phyloP scores from a whole-genome alignment of 2,797 vertebrate species.

The Lycodopsis pacificus region DNA sequence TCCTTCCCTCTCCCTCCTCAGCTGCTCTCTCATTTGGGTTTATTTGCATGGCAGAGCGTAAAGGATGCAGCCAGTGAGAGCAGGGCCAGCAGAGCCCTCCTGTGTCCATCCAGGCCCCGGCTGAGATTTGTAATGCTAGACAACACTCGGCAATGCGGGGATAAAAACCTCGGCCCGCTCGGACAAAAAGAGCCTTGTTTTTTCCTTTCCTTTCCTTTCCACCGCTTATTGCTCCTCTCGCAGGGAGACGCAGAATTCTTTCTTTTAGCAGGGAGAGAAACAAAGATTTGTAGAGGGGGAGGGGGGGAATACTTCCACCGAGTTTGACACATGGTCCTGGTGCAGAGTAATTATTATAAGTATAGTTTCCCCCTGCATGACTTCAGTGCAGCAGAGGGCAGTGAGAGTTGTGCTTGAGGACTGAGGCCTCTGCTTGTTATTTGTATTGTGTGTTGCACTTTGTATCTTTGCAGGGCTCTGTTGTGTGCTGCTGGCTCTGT shows the following conservation, averaged over 20 bases:
- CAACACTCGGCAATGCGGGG: slow-evolving; percentile 76
- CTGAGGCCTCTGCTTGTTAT: slow-evolving; percentile 51
- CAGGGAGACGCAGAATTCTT: slow-evolving; percentile 62
- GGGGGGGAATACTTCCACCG: slow-evolving; percentile 10
- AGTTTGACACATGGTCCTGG: slow-evolving; percentile 42
- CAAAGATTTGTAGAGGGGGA: slow-evolving; percentile 36
- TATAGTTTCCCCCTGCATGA: slow-evolving; percentile 18
- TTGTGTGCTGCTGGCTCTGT: background rate
- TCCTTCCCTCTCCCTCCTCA: slow-evolving; percentile 45
- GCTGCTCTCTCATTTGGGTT: slow-evolving; percentile 66
- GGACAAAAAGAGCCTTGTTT: slow-evolving; percentile 79
- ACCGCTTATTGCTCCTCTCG: slow-evolving; percentile 59
- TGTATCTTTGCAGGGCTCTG: slow-evolving; percentile 15
- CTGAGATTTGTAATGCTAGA: slow-evolving; percentile 84
- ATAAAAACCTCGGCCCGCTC: slow-evolving; percentile 68
- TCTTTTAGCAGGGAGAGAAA: slow-evolving; percentile 48
- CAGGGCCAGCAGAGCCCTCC: slow-evolving; percentile 75
- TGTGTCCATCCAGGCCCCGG: slow-evolving; percentile 74
- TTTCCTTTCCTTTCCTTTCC: slow-evolving; percentile 51
- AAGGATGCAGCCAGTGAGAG: slow-evolving; percentile 70
- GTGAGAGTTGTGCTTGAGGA: slow-evolving; percentile 8
- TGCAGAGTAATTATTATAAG: slow-evolving; percentile 32
- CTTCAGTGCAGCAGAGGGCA: slow-evolving; percentile 36
- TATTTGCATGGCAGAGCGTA: slow-evolving; percentile 77
- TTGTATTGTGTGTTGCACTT: slow-evolving; percentile 33